Conservation (phyloP, 2,113 vertebrate genomes). For the Tragelaphus buxtoni region DNA sequence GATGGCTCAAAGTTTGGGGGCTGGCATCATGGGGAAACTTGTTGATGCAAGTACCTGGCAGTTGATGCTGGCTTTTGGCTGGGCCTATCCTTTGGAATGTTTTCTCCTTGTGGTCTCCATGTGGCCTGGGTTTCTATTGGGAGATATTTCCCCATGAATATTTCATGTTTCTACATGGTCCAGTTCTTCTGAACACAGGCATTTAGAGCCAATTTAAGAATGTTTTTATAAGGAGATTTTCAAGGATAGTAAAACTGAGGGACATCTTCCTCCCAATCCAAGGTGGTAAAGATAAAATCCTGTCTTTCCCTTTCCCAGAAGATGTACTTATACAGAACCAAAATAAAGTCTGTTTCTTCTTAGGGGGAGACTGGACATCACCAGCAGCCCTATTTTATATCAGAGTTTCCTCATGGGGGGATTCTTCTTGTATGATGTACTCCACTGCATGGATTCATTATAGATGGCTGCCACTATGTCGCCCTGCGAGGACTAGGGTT, state of each 20-base stretch:
- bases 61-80: neutral
- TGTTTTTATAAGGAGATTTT: neutral
- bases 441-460: no score
- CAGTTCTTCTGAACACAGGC: neutral
- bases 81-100: neutral
- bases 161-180: neutral
- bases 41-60: neutral
- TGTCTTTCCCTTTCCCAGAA: neutral
- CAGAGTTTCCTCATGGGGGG: neutral
- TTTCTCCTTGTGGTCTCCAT: neutral
- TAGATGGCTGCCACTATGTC: neutral
- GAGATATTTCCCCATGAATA: constrained; percentile 6
- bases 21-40: neutral
- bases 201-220: neutral
- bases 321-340: neutral
- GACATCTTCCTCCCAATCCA: neutral
- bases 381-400: neutral
- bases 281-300: neutral
- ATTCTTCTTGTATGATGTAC: neutral
- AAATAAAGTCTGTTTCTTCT: neutral
- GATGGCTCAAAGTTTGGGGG: neutral
- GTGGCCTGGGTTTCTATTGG: neutral
- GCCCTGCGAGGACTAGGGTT: neutral
- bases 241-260: neutral
- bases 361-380: neutral